Conservation (phyloP, 2,797 vertebrate species). For the Lutjanus argentimaculatus region DNA sequence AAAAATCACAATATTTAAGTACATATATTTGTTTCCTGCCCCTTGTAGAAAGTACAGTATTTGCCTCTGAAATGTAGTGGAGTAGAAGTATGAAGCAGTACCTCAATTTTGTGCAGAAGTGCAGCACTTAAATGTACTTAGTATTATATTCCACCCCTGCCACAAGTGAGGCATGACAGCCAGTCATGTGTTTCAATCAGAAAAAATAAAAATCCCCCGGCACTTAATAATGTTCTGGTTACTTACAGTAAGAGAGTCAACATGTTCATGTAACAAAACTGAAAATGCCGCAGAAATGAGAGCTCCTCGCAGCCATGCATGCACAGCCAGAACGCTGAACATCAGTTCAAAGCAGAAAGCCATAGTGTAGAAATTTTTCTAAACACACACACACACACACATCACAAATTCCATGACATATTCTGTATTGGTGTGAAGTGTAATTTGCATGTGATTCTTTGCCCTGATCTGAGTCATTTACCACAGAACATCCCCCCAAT, state of each 20-base stretch:
- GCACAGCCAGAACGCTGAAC: background rate
- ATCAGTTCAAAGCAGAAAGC: background rate
- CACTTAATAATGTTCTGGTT: background rate
- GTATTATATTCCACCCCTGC: background rate
- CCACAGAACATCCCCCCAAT: background rate
- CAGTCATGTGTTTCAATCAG: background rate
- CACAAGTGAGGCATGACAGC: constrained; percentile 2
- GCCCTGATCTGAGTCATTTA: constrained; percentile 4
- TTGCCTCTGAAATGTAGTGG: background rate
- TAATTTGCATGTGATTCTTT: constrained; percentile 2
- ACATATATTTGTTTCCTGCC: too few relatives aligned
- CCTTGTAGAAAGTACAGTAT: background rate
- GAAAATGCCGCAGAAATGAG: background rate
- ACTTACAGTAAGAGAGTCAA: background rate
- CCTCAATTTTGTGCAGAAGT: background rate
- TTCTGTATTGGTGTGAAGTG: constrained; percentile 11
- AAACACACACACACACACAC: background rate
- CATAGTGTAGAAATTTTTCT: background rate
- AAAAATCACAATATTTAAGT: too few relatives aligned
- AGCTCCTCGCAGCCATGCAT: background rate
- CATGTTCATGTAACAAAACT: background rate
- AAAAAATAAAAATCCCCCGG: background rate
- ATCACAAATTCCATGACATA: background rate
- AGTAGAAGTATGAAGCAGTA: too few relatives aligned
- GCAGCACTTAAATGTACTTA: background rate